A percentile compares a stretch with the other conserved stretches of the same genome.
phyloP scores from a whole-genome alignment of 2,113 vertebrate species.

The Catagonus wagneri region DNA sequence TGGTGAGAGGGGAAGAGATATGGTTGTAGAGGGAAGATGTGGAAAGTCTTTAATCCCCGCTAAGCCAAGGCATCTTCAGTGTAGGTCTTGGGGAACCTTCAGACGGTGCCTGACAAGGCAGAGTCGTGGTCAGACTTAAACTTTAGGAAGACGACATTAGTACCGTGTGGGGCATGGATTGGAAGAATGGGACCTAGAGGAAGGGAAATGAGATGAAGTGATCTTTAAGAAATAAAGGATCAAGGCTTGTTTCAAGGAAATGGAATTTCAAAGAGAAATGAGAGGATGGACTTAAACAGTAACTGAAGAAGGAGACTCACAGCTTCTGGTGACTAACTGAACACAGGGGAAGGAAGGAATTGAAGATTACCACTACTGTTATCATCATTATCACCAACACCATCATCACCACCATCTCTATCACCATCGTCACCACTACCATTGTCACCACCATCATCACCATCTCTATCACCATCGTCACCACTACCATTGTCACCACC shows the following conservation, averaged over 20 bases:
- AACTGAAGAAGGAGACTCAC: not conserved
- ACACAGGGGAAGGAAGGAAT: not conserved
- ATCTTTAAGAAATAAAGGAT: not conserved
- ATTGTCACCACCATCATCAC: rapidly evolving
- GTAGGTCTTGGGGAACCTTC: not conserved
- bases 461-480: not conserved
- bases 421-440: rapidly evolving
- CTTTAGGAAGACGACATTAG: not conserved
- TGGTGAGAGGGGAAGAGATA: not conserved
- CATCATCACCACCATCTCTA: not conserved
- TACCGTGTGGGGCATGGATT: rapidly evolving
- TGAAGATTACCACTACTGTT: not conserved
- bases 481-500: rapidly evolving
- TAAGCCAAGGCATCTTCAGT: not conserved
- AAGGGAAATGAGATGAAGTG: not conserved
- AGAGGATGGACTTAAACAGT: not conserved
- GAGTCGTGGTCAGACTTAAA: not conserved
- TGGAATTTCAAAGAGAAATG: not conserved
- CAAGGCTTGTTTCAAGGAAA: not conserved
- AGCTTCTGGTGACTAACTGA: not conserved
- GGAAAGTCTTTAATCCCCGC: too few species aligned
- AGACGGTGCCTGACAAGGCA: not conserved
- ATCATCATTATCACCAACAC: rapidly evolving
- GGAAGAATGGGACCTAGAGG: not conserved
- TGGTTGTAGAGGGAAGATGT: not conserved